Percentiles rank a stretch among this genome's conserved stretches.
These are phyloP conservation scores for Agrotis segetum DNA, from an alignment of 2,888 invertebrate species.

Conservation along the genomic window DNA sequence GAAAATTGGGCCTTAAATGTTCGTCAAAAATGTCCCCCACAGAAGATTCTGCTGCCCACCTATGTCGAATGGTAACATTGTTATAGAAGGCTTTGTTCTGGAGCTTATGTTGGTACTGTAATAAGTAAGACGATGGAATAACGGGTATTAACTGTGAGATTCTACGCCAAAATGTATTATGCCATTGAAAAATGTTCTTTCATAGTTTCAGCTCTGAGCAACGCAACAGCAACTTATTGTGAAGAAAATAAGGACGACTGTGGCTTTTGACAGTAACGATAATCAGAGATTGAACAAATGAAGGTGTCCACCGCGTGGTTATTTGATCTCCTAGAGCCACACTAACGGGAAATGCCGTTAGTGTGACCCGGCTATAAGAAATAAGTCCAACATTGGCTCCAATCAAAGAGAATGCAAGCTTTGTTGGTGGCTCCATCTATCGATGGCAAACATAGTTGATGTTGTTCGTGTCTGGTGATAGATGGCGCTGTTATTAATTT, in stretches of 20 bases:
- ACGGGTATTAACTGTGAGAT: conserved; percentile 16
- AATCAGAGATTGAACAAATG: neutral
- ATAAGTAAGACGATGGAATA: neutral
- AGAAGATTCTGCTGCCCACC: conserved; percentile 2
- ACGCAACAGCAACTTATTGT: neutral
- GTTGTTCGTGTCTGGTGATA: conserved; percentile 52
- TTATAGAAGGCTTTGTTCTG: conserved; percentile 45
- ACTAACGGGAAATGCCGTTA: no score
- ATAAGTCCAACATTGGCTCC: conserved; percentile 37
- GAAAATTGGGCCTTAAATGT: neutral
- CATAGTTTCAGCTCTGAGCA: neutral
- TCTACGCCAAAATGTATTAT: conserved; percentile 38
- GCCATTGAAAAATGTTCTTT: neutral
- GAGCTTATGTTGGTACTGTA: conserved; percentile 41
- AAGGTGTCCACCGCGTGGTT: neutral
- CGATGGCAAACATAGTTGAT: conserved; percentile 48
- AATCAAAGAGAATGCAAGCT: conserved; percentile 25
- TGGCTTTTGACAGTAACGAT: neutral
- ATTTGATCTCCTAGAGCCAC: neutral
- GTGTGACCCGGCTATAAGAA: no score
- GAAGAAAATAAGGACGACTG: neutral
- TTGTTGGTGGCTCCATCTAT: conserved; percentile 53
- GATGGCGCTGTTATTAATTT: conserved; percentile 51
- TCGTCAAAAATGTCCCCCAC: conserved; percentile 14
- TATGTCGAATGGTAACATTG: conserved; percentile 16